Evolutionary conservation across 1,140 invertebrate species (phyloP).

Genomic region (Samia ricini): DNA sequence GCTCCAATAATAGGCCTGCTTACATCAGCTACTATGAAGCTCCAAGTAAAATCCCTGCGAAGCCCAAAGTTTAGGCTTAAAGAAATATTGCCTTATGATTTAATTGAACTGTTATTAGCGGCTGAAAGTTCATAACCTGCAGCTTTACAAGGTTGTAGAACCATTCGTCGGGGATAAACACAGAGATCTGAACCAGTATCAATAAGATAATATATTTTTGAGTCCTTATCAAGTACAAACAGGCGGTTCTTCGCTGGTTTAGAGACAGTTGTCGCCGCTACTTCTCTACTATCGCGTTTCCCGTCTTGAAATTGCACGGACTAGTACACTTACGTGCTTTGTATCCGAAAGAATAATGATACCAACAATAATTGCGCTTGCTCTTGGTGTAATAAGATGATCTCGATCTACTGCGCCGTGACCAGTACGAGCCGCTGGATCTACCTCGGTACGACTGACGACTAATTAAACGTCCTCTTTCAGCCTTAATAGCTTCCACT

Average conservation of each 20-base stretch:
- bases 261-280: slow-evolving; percentile 11
- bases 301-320: slow-evolving; percentile 12
- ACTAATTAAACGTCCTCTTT: not conserved
- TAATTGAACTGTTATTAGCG: slow-evolving; percentile 9
- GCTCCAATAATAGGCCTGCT: not conserved
- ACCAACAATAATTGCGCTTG: slow-evolving; percentile 9
- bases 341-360: slow-evolving; percentile 4
- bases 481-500: not conserved
- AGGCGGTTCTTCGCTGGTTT: slow-evolving; percentile 8
- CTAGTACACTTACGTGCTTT: slow-evolving; percentile 6
- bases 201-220: not conserved
- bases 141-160: too few relatives aligned
- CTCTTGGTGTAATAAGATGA: not conserved
- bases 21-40: slow-evolving; percentile 2
- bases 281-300: slow-evolving; percentile 14
- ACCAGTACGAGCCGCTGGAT: too few relatives aligned
- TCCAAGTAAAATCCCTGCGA: slow-evolving; percentile 1
- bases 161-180: too few relatives aligned
- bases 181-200: too few relatives aligned
- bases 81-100: slow-evolving; percentile 12
- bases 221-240: slow-evolving; percentile 7
- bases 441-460: not conserved
- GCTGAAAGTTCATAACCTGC: too few relatives aligned
- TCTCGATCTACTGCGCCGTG: not conserved
- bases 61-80: not conserved